Evolutionary conservation across 1,140 invertebrate genomes (phyloP).

Genomic region (Physella acuta): DNA sequence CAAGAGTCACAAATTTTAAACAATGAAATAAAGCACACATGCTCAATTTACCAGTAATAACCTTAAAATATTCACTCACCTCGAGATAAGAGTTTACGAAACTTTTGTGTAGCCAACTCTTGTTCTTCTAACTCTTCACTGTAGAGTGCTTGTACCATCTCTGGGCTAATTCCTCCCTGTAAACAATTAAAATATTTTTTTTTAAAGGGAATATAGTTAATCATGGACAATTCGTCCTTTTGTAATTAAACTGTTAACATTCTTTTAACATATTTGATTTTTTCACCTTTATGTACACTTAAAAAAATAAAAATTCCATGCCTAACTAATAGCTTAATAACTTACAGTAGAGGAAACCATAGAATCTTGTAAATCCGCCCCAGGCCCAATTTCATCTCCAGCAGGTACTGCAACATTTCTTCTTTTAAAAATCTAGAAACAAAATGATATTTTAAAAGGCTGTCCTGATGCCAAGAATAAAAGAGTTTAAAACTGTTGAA

Average conservation of each 20-base stretch:
- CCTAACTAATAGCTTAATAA: constrained; percentile 14
- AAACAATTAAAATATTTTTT: no score
- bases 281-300: neutral
- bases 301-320: no score
- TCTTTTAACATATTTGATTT: neutral
- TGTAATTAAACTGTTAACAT: no score
- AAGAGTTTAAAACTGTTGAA: no score
- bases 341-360: constrained; percentile 45
- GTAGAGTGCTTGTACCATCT: constrained; percentile 82
- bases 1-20: no score
- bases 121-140: constrained; percentile 80
- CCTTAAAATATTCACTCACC: constrained; percentile 43
- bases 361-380: constrained; percentile 51
- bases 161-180: constrained; percentile 65
- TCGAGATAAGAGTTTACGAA: constrained; percentile 88
- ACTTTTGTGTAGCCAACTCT: constrained; percentile 87
- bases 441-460: no score
- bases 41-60: neutral
- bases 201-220: no score
- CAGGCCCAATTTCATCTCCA: constrained; percentile 64
- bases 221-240: no score
- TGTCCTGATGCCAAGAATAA: neutral
- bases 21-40: neutral
- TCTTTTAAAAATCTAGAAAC: constrained; percentile 75
- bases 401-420: constrained; percentile 76